These are phyloP conservation scores for Phrynocephalus vlangalii DNA, from an alignment of 2,797 vertebrate species.

Conservation along the genomic window DNA sequence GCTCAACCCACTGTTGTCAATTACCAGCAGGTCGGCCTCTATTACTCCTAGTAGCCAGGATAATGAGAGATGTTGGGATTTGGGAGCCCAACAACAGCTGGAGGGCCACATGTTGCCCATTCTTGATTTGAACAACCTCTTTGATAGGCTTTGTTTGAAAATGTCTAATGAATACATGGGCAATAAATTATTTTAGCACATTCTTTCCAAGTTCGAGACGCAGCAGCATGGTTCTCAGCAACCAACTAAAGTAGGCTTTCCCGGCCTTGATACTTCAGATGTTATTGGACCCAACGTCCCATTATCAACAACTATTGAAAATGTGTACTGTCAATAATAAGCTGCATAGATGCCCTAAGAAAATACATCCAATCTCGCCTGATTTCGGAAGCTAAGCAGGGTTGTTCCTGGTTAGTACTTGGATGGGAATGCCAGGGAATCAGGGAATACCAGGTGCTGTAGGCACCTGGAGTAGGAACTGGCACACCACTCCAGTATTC, in stretches of 20 bases:
- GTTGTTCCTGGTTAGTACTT: too few relatives aligned
- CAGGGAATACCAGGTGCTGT: too few relatives aligned
- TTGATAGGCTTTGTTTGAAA: not conserved
- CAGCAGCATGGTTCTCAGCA: not conserved
- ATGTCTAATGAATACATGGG: not conserved
- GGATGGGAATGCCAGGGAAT: too few relatives aligned
- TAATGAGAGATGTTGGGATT: too few relatives aligned
- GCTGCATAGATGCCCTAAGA: too few relatives aligned
- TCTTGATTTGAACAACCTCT: not conserved
- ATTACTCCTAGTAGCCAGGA: too few relatives aligned
- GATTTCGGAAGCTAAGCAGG: too few relatives aligned
- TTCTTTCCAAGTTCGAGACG: not conserved
- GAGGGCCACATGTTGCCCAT: too few relatives aligned
- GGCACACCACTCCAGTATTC: too few relatives aligned
- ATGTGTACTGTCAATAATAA: not conserved
- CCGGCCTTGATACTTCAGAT: not conserved
- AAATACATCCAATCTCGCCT: too few relatives aligned
- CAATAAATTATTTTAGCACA: not conserved
- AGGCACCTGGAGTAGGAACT: too few relatives aligned
- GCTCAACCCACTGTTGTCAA: not conserved
- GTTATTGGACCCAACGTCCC: not conserved
- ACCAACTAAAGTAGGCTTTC: not conserved
- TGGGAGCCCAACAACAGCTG: too few relatives aligned
- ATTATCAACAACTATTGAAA: not conserved
- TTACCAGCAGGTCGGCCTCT: not conserved